Percentiles rank a stretch among this genome's conserved stretches.
Conservation (phyloP, 2,888 invertebrate genomes). For the Loripinus fragilis region DNA sequence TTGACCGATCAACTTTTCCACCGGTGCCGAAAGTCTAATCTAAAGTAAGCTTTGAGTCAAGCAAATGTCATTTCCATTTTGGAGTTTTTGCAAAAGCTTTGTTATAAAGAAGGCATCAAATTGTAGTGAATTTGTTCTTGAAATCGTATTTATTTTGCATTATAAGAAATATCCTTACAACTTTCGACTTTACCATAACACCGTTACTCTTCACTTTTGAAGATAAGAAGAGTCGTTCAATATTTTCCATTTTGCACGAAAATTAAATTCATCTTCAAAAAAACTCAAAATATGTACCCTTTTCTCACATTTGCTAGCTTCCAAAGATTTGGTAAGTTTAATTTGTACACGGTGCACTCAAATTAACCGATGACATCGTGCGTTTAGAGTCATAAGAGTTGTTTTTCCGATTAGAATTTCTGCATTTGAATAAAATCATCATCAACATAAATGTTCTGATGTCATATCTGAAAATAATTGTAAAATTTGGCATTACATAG, state of each 20-base stretch:
- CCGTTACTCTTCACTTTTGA: conserved; percentile 1
- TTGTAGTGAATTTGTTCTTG: too few species aligned
- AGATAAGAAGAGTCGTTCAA: background rate
- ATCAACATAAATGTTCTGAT: conserved; percentile 16
- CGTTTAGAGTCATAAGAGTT: background rate
- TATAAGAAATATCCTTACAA: too few species aligned
- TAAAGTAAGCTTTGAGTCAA: too few species aligned
- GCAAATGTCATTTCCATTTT: too few species aligned
- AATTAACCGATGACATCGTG: background rate
- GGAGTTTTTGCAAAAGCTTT: too few species aligned
- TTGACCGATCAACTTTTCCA: background rate
- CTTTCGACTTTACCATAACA: conserved; percentile 1
- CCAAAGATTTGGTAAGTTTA: background rate
- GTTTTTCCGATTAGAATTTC: background rate
- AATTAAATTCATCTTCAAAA: background rate
- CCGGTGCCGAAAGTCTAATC: too few species aligned
- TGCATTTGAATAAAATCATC: background rate
- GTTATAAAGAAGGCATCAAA: too few species aligned
- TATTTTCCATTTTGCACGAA: conserved; percentile 17
- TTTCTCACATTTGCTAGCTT: background rate
- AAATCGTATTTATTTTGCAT: too few species aligned
- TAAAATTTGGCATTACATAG: too few species aligned
- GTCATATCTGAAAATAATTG: background rate
- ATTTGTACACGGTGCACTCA: background rate
- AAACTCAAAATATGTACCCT: background rate